Conservation (phyloP, 2,797 vertebrate genomes). For the Neostethus bicornis region DNA sequence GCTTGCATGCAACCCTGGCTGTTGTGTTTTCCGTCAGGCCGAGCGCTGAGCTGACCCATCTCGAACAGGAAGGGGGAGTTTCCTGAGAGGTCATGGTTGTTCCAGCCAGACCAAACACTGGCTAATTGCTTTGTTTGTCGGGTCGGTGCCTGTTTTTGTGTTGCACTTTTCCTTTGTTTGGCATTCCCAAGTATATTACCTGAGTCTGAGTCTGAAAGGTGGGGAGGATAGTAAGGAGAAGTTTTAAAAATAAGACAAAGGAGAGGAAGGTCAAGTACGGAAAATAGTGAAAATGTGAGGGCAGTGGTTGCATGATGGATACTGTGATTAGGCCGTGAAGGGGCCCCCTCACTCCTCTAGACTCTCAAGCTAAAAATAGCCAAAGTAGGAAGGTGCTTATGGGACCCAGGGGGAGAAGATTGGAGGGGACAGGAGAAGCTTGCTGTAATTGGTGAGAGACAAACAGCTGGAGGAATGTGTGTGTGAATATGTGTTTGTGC, state of each 20-base stretch:
- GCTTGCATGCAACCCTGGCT: constrained; percentile 33
- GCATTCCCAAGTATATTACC: constrained; percentile 76
- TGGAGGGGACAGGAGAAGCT: constrained; percentile 43
- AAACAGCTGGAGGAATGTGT: constrained; percentile 70
- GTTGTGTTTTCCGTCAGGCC: constrained; percentile 44
- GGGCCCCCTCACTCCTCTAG: constrained; percentile 33
- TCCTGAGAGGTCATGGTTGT: constrained; percentile 73
- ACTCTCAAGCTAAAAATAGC: constrained; percentile 71
- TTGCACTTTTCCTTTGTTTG: constrained; percentile 73
- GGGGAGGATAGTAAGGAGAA: constrained; percentile 34
- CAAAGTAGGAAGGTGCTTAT: constrained; percentile 66
- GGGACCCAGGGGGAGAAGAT: constrained; percentile 34
- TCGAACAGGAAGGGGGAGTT: constrained; percentile 70
- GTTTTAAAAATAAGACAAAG: constrained; percentile 44
- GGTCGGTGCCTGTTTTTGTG: constrained; percentile 65
- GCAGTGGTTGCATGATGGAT: constrained; percentile 47
- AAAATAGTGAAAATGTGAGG: constrained; percentile 53
- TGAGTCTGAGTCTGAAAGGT: constrained; percentile 55
- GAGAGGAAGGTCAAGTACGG: constrained; percentile 27
- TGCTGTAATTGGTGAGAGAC: constrained; percentile 62
- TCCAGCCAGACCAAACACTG: constrained; percentile 76
- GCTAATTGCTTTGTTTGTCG: constrained; percentile 74
- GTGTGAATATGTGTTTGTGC: constrained; percentile 27
- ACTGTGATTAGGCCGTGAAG: constrained; percentile 58
- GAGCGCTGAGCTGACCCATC: constrained; percentile 37